Evolutionary conservation across 1,140 invertebrate genomes (phyloP), one percentile per base, ranked within the genome.

Genomic region (Zaprionus kolodkinae): DNA sequence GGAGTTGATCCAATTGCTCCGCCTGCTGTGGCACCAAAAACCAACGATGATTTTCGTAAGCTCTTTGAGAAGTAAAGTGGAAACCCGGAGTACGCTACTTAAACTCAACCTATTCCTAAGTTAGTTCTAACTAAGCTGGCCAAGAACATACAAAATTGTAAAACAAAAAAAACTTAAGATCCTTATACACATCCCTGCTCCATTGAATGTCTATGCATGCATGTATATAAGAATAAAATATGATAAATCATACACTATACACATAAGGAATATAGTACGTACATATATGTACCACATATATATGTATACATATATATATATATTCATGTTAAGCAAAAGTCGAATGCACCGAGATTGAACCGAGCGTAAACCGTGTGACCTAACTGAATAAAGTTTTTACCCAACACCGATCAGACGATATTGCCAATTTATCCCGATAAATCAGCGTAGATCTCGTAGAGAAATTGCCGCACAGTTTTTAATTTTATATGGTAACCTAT

Each of bases 21-120:
- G 7, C 30, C 40, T 5, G 4, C 40, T 35, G 33, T 27, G 5
- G 54, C 56, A 6, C 88, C 81, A 15, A 91, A 89, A 35, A 72
- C 80, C 6, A 92, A 92, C 40, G 88, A 82, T 6, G 88, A 92
- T 33, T 92, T 92, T 63, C 75, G 91, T 7, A 88, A 86, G 70
- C 45, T 92, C 4, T 76, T 91, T 36, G 76, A 76, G 54, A 76
- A 50, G 45, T 50, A 25, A 15, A 13, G 17, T 10, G 17, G 45
- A 21, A 15, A 17, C 9, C n/a, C n/a, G 33, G 3, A 45, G 54
- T 35, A 38, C 11, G 45, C 64, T 54, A 55, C n/a, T 40, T 50
- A 65, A 54, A 45, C 45, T 50, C 15, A 25, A 12, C 17, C 45
- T 45, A 63, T 13, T n/a, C 3, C 6, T 67, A 68, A 69, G 66